A percentile compares a stretch with the other conserved stretches of the same genome.
phyloP scores from a whole-genome alignment of 2,797 vertebrate species.

The Karalla daura region DNA sequence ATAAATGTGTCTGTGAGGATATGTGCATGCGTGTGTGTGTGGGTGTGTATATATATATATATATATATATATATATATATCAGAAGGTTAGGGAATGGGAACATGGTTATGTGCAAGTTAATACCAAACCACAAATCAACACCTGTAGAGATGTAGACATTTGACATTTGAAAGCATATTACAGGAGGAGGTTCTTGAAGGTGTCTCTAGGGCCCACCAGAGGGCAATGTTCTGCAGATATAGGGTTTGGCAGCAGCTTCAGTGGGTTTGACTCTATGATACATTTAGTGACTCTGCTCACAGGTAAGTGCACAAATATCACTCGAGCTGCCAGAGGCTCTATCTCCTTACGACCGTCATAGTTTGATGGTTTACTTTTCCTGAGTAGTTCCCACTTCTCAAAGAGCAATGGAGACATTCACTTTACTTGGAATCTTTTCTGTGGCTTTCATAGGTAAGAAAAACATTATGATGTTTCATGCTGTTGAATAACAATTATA shows the following conservation, averaged over 20 bases:
- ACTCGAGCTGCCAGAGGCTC: not conserved
- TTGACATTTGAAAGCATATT: too few relatives aligned
- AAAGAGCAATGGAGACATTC: slow-evolving; percentile 41
- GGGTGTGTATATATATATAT: too few relatives aligned
- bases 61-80: too few relatives aligned
- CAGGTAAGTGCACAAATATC: not conserved
- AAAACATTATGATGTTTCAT: not conserved
- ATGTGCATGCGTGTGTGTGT: too few relatives aligned
- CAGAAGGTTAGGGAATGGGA: too few relatives aligned
- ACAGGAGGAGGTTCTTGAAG: too few relatives aligned
- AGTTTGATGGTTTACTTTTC: not conserved
- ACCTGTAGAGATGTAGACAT: too few relatives aligned
- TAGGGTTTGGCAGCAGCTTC: accelerated
- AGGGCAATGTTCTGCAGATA: not conserved
- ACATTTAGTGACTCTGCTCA: not conserved
- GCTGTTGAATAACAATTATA: not conserved
- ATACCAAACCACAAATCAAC: too few relatives aligned
- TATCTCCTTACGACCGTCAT: not conserved
- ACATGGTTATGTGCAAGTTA: too few relatives aligned
- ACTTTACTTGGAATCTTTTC: slow-evolving; percentile 4
- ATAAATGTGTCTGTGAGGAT: too few relatives aligned
- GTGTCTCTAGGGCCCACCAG: too few relatives aligned
- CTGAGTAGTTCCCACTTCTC: not conserved
- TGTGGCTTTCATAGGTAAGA: slow-evolving; percentile 57
- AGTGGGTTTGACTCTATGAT: not conserved